phyloP scores from a whole-genome alignment of 2,113 vertebrate genomes.

The Sporophila hypoxantha region DNA sequence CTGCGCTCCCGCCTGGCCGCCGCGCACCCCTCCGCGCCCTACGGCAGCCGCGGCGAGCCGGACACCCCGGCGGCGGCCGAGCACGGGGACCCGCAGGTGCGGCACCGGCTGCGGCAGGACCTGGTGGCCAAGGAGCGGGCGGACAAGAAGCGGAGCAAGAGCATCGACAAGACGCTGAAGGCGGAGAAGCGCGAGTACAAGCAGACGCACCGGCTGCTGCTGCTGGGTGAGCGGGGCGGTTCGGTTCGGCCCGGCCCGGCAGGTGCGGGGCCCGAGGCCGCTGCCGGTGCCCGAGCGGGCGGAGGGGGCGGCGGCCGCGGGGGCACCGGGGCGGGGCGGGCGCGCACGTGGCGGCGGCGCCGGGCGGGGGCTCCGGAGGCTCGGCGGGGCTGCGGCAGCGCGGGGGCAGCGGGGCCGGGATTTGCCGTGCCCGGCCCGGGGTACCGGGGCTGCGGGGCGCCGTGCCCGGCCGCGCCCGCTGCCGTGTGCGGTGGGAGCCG shows the following conservation, averaged over 20 bases:
- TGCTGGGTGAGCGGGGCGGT: constrained; percentile 75
- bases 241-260: background rate
- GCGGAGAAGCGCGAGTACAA: constrained; percentile 90
- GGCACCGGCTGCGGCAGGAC: constrained; percentile 47
- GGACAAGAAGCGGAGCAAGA: constrained; percentile 77
- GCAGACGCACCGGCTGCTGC: constrained; percentile 89
- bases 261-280: background rate
- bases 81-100: constrained; percentile 35
- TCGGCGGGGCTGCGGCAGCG: no score
- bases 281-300: background rate
- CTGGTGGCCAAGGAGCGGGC: constrained; percentile 41
- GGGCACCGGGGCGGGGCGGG: no score
- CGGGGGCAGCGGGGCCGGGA: no score
- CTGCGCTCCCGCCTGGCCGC: constrained; percentile 56
- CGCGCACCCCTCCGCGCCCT: constrained; percentile 45
- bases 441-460: background rate
- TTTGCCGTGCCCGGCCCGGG: background rate
- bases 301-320: background rate
- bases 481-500: background rate
- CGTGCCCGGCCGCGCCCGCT: background rate
- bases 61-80: background rate
- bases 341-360: no score
- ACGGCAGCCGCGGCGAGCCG: constrained; percentile 9
- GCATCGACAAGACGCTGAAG: constrained; percentile 85
- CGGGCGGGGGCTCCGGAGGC: no score